Conservation (phyloP, 2,797 vertebrate genomes). For the Eremophila alpestris region DNA sequence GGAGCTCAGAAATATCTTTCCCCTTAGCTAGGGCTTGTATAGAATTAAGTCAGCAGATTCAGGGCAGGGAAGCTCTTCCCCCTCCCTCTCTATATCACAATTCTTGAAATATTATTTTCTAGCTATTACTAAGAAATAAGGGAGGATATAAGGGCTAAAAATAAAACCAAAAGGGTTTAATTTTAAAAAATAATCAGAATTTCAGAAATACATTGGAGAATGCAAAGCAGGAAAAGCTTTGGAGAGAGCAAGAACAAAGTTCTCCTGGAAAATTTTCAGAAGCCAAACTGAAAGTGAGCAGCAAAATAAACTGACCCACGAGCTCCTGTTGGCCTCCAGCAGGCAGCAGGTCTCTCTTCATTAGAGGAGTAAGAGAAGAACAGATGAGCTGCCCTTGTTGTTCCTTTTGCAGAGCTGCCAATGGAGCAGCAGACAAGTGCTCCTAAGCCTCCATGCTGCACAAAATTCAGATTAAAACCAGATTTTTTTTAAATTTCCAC, state of each 20-base stretch:
- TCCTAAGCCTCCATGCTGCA: background rate
- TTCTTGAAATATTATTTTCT: background rate
- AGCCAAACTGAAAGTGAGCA: background rate
- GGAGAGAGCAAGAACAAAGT: background rate
- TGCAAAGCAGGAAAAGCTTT: background rate
- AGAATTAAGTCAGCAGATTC: slow-evolving; percentile 19
- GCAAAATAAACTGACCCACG: background rate
- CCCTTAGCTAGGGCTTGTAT: background rate
- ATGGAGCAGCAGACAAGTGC: background rate
- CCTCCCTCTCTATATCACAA: background rate
- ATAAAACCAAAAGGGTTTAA: background rate
- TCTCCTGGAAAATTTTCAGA: background rate
- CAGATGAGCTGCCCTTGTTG: background rate
- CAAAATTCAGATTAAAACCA: background rate
- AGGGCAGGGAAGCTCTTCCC: background rate
- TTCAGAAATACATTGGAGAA: background rate
- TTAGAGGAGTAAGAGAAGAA: background rate
- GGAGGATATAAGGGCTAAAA: background rate
- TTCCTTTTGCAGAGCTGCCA: background rate
- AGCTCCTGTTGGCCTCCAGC: background rate
- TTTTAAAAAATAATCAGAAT: background rate
- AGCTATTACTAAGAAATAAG: background rate
- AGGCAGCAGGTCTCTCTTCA: background rate
- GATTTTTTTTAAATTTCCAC: background rate
- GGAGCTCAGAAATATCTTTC: slow-evolving; percentile 8